phyloP scores from a whole-genome alignment of 1,140 invertebrate genomes.

The Olivierus martensii region DNA sequence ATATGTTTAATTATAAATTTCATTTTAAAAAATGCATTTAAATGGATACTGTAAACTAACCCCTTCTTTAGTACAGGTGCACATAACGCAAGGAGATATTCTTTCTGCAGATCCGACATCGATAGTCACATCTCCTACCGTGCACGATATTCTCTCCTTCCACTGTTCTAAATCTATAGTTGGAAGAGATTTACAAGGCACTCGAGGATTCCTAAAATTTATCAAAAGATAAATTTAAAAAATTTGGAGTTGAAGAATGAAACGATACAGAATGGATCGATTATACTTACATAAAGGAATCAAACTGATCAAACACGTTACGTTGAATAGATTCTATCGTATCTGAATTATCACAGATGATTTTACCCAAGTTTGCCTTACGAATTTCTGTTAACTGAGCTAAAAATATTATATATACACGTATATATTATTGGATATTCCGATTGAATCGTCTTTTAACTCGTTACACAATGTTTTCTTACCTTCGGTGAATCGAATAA shows the following conservation, averaged over 20 bases:
- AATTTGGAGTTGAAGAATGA: too few species aligned
- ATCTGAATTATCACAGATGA: constrained; percentile 90
- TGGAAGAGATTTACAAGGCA: constrained; percentile 33
- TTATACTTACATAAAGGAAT: constrained; percentile 63
- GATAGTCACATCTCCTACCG: constrained; percentile 33
- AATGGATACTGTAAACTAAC: constrained; percentile 26
- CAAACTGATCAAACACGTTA: constrained; percentile 74
- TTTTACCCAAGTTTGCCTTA: constrained; percentile 73
- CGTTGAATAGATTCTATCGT: constrained; percentile 69
- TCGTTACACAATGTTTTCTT: too few species aligned
- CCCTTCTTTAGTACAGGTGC: constrained; percentile 47
- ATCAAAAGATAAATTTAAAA: too few species aligned
- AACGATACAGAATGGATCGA: not conserved
- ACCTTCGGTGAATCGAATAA: constrained; percentile 62
- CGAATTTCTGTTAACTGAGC: constrained; percentile 78
- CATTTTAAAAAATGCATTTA: not conserved
- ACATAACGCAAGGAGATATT: constrained; percentile 44
- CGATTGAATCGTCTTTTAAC: too few species aligned
- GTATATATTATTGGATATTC: too few species aligned
- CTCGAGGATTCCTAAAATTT: constrained; percentile 36
- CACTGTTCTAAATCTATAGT: constrained; percentile 34
- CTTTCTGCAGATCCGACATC: constrained; percentile 37
- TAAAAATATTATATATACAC: too few species aligned
- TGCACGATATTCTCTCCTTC: constrained; percentile 35
- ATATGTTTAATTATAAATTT: not conserved